Conservation (phyloP, 2,113 vertebrate genomes). For the Dipodomys merriami region DNA sequence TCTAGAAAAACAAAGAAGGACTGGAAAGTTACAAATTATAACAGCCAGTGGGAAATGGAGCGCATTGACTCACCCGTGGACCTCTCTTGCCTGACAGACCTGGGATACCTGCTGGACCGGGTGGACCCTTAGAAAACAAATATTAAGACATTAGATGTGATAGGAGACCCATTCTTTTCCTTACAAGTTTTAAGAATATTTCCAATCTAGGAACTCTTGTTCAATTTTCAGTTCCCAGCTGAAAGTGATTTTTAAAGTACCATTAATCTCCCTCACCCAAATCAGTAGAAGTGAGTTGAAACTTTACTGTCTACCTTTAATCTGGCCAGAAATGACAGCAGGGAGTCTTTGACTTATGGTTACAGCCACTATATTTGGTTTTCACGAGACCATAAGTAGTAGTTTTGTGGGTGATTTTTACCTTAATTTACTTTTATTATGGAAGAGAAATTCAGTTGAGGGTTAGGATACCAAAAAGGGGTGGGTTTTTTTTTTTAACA, state of each 20-base stretch:
- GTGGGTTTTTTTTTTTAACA: slow-evolving; percentile 37
- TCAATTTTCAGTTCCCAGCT: background rate
- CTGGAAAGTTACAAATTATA: slow-evolving; percentile 41
- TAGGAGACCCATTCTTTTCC: slow-evolving; percentile 28
- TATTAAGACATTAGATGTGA: slow-evolving; percentile 69
- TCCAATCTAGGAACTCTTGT: background rate
- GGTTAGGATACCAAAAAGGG: slow-evolving; percentile 65
- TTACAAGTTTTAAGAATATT: slow-evolving; percentile 38
- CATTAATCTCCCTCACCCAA: slow-evolving; percentile 39
- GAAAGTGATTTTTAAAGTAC: background rate
- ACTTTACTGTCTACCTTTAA: slow-evolving; percentile 16
- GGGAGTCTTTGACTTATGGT: slow-evolving; percentile 60
- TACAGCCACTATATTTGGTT: slow-evolving; percentile 60
- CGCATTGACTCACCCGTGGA: slow-evolving; percentile 91
- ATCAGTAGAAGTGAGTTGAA: slow-evolving; percentile 53
- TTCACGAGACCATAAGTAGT: slow-evolving; percentile 61
- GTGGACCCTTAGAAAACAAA: slow-evolving; percentile 91
- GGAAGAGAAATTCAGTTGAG: slow-evolving; percentile 59
- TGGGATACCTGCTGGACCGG: slow-evolving; percentile 94
- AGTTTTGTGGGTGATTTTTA: slow-evolving; percentile 73
- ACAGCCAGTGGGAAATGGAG: slow-evolving; percentile 20
- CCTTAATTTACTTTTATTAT: slow-evolving; percentile 69
- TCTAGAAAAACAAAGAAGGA: background rate
- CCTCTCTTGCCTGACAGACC: slow-evolving; percentile 95
- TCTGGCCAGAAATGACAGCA: slow-evolving; percentile 63